Conservation (phyloP, 2,888 invertebrate species). For the Amiota mariae region DNA sequence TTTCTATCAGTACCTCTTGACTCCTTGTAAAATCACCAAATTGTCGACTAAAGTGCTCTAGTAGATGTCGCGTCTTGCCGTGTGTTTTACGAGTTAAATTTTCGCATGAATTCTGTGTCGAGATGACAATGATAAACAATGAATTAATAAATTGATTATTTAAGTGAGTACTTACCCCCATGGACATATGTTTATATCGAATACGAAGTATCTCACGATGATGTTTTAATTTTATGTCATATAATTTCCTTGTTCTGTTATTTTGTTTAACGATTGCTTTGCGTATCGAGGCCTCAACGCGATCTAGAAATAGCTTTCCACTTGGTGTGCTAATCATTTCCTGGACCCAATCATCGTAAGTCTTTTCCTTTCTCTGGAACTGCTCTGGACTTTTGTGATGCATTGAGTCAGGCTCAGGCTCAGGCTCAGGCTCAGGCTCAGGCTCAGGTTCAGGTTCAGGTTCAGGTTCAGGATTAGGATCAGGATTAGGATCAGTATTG, state of each 20-base stretch:
- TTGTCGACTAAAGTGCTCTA: slow-evolving; percentile 62
- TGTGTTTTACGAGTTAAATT: slow-evolving; percentile 47
- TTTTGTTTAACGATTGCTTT: slow-evolving; percentile 67
- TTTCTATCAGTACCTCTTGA: slow-evolving; percentile 59
- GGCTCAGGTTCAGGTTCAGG: too few species aligned
- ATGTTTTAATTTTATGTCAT: slow-evolving; percentile 63
- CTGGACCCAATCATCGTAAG: slow-evolving; percentile 69
- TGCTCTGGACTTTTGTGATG: background rate
- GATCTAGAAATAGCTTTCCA: slow-evolving; percentile 68
- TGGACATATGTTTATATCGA: slow-evolving; percentile 64
- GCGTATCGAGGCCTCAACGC: slow-evolving; percentile 66
- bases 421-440: too few species aligned
- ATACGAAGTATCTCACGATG: slow-evolving; percentile 65
- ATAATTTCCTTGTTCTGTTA: slow-evolving; percentile 58
- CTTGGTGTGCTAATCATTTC: slow-evolving; percentile 68
- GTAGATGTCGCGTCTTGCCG: slow-evolving; percentile 47
- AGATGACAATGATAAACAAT: background rate
- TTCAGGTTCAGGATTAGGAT: too few species aligned
- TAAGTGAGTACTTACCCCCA: slow-evolving; percentile 57
- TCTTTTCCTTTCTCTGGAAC: slow-evolving; percentile 40
- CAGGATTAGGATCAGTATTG: too few species aligned
- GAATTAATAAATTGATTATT: too few species aligned
- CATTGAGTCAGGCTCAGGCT: background rate
- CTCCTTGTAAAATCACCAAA: slow-evolving; percentile 64
- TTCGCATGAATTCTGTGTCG: slow-evolving; percentile 53